A percentile compares a stretch with the other conserved stretches of the same genome.
These are phyloP conservation scores for Copsychus sechellarum DNA, from an alignment of 2,113 vertebrate genomes.

Conservation along the genomic window DNA sequence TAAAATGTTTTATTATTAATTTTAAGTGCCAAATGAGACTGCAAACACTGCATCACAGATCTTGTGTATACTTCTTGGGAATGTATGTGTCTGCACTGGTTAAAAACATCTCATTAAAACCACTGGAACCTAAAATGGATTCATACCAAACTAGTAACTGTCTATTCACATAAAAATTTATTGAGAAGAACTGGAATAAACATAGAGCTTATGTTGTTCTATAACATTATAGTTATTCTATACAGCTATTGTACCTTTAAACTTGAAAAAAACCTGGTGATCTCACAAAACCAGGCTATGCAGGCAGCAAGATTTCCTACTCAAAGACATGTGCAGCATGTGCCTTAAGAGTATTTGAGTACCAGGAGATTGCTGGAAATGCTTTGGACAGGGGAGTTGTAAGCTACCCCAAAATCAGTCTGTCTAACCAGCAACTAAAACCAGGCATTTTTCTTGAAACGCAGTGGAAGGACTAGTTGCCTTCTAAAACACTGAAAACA, in stretches of 20 bases:
- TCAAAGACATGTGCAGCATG: background rate
- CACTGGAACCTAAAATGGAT: background rate
- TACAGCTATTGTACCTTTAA: background rate
- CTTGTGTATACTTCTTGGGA: background rate
- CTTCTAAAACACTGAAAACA: background rate
- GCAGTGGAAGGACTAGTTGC: background rate
- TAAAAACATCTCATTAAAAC: conserved; percentile 7
- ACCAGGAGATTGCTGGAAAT: background rate
- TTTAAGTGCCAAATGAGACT: background rate
- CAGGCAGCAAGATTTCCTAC: background rate
- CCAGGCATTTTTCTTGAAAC: background rate
- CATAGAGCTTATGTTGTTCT: background rate
- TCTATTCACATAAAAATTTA: background rate
- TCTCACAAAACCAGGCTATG: background rate
- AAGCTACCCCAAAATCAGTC: background rate
- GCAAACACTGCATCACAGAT: background rate
- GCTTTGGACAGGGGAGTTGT: background rate
- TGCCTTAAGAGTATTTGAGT: background rate
- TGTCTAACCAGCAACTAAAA: background rate
- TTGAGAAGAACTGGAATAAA: background rate
- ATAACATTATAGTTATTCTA: background rate
- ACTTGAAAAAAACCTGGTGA: background rate
- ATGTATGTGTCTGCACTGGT: background rate
- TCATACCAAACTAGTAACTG: background rate
- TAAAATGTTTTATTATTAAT: background rate